Percentiles rank a stretch among this genome's conserved stretches.
Evolutionary conservation across 2,113 vertebrate species (phyloP).

Genomic region (Ptilonorhynchus violaceus): DNA sequence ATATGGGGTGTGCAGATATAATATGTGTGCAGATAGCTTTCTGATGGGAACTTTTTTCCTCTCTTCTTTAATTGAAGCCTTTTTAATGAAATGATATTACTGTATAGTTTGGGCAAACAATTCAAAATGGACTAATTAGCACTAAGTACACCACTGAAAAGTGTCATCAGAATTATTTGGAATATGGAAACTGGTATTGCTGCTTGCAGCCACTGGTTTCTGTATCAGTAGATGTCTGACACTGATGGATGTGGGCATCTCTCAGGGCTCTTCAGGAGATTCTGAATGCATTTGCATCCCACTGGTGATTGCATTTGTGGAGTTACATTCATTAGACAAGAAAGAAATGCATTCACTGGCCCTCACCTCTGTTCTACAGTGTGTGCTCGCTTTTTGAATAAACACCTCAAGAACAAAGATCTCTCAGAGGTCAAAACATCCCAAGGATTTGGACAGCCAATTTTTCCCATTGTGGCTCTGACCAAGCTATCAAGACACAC

Average conservation of each 20-base stretch:
- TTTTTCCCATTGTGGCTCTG: neutral
- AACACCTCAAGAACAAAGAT: neutral
- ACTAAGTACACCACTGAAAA: conserved; percentile 19
- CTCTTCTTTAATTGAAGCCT: conserved; percentile 46
- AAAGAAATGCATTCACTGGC: neutral
- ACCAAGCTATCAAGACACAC: neutral
- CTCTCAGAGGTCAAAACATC: neutral
- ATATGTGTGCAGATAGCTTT: conserved; percentile 22
- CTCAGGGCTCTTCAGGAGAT: neutral
- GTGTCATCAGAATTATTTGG: neutral
- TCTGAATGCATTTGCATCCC: neutral
- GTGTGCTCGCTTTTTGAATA: neutral
- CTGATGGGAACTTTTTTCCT: conserved; percentile 9
- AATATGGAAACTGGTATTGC: neutral
- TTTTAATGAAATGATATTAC: conserved; percentile 46
- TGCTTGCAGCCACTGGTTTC: neutral
- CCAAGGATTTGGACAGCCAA: neutral
- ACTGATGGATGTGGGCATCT: neutral
- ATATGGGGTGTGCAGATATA: neutral
- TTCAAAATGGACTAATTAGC: conserved; percentile 28
- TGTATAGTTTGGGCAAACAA: conserved; percentile 27
- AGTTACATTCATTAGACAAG: neutral
- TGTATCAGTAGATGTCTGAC: neutral
- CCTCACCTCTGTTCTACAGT: neutral
- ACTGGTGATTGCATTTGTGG: neutral